A percentile compares a stretch with the other conserved stretches of the same genome.
phyloP scores from a whole-genome alignment of 2,113 vertebrate genomes.

The Dascyllus trimaculatus region DNA sequence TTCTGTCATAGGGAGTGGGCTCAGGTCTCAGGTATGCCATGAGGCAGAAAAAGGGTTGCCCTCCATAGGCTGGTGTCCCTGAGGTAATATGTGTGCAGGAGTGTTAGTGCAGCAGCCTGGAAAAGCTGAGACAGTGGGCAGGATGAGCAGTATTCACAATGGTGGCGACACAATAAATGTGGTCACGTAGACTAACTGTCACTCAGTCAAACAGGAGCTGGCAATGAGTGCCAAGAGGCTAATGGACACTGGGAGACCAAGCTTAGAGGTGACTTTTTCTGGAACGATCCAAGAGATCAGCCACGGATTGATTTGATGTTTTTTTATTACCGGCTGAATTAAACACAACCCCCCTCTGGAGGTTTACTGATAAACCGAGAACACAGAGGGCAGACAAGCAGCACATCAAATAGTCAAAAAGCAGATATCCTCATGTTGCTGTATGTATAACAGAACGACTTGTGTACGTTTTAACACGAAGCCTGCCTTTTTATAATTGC shows the following conservation, averaged over 20 bases:
- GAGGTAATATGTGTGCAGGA: constrained; percentile 66
- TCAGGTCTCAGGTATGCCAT: constrained; percentile 51
- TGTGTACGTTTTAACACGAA: constrained; percentile 4
- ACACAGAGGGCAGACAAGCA: constrained; percentile 11
- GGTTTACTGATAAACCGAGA: constrained; percentile 35
- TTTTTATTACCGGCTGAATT: constrained; percentile 47
- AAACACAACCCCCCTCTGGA: constrained; percentile 16
- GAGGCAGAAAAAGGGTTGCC: constrained; percentile 59
- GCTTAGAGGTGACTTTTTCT: constrained; percentile 73
- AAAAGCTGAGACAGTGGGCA: constrained; percentile 69
- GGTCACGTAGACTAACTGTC: constrained; percentile 65
- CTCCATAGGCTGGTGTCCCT: constrained; percentile 62
- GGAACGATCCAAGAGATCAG: constrained; percentile 67
- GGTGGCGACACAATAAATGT: constrained; percentile 66
- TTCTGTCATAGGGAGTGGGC: constrained; percentile 46
- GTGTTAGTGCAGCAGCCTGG: constrained; percentile 67
- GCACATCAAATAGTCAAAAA: constrained; percentile 6
- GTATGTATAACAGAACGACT: not conserved
- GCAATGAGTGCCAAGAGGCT: constrained; percentile 54
- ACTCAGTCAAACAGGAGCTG: constrained; percentile 57
- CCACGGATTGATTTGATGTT: constrained; percentile 68
- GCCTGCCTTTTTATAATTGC: not conserved
- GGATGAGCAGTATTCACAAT: constrained; percentile 49
- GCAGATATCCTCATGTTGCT: not conserved
- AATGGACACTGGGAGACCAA: constrained; percentile 62